Evolutionary conservation across 2,113 vertebrate genomes (phyloP).

Genomic region (Epinephelus cyanopodus): DNA sequence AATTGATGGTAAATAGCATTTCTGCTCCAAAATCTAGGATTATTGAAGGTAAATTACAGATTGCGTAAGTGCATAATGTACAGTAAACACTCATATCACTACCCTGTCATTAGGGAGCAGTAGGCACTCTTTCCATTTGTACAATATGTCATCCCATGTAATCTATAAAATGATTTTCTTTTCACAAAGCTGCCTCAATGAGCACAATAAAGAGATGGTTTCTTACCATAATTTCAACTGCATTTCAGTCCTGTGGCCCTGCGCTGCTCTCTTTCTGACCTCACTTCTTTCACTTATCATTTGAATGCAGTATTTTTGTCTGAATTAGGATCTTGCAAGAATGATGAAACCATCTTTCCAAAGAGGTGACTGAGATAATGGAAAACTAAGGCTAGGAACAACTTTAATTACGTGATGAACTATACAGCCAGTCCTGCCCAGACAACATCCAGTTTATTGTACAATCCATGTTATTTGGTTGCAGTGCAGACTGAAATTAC

Average conservation of each 20-base stretch:
- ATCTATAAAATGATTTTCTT: slow-evolving; percentile 14
- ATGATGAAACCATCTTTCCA: slow-evolving; percentile 14
- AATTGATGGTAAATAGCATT: background rate
- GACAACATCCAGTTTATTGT: background rate
- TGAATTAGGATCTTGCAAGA: background rate
- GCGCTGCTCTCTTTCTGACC: slow-evolving; percentile 1
- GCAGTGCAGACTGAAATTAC: background rate
- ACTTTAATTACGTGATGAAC: background rate
- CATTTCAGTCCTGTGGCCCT: slow-evolving; percentile 22
- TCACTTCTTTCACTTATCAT: slow-evolving; percentile 17
- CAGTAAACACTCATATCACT: slow-evolving; percentile 10
- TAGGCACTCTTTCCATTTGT: slow-evolving; percentile 14
- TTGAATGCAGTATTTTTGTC: slow-evolving; percentile 19
- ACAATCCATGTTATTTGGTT: background rate
- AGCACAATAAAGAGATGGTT: background rate
- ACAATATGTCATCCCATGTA: slow-evolving; percentile 34
- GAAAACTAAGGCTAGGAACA: background rate
- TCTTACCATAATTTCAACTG: slow-evolving; percentile 27
- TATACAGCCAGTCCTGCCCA: background rate
- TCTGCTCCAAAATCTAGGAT: background rate
- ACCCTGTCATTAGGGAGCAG: slow-evolving; percentile 16
- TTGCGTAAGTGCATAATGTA: background rate
- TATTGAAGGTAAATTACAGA: slow-evolving; percentile 2
- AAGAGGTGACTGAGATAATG: background rate
- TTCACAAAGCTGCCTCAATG: background rate